These are phyloP conservation scores for Protobothrops flavoviridis DNA, from an alignment of 2,113 vertebrate species.

Conservation along the genomic window DNA sequence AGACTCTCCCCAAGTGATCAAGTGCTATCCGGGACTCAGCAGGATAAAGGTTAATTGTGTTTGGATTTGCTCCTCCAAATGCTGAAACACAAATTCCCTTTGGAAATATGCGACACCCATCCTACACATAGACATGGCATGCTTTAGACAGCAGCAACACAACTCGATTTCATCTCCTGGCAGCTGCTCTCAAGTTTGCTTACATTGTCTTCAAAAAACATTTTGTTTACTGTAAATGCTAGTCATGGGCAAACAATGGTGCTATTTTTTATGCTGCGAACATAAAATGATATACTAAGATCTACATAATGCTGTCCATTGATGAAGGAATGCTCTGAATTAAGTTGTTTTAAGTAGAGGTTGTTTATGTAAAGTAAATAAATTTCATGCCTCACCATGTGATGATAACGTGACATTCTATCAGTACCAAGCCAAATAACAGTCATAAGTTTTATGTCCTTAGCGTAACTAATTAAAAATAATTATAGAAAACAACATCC, in stretches of 20 bases:
- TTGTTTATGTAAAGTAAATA: conserved; percentile 83
- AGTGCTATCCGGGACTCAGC: conserved; percentile 34
- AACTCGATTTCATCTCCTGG: conserved; percentile 72
- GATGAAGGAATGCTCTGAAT: conserved; percentile 71
- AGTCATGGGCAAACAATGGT: conserved; percentile 75
- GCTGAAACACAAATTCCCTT: conserved; percentile 34
- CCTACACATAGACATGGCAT: conserved; percentile 64
- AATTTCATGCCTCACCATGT: conserved; percentile 93
- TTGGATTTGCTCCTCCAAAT: conserved; percentile 16
- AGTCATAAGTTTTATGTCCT: conserved; percentile 73
- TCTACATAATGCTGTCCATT: conserved; percentile 71
- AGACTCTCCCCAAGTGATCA: conserved; percentile 10
- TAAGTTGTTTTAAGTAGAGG: conserved; percentile 83
- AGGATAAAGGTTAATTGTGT: conserved; percentile 45
- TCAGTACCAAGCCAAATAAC: conserved; percentile 72
- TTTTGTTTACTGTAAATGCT: conserved; percentile 88
- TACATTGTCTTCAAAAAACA: conserved; percentile 83
- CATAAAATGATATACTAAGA: conserved; percentile 65
- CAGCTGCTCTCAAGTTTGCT: conserved; percentile 72
- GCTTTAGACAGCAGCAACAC: conserved; percentile 60
- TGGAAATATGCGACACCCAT: conserved; percentile 50
- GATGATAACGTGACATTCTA: conserved; percentile 93
- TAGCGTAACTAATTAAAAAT: conserved; percentile 91
- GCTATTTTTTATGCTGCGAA: conserved; percentile 70
- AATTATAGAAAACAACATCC: conserved; percentile 86